Percentiles rank a stretch among this genome's conserved stretches.
These are phyloP conservation scores for Chrysolina haemoptera DNA, from an alignment of 2,888 invertebrate genomes.

Conservation along the genomic window DNA sequence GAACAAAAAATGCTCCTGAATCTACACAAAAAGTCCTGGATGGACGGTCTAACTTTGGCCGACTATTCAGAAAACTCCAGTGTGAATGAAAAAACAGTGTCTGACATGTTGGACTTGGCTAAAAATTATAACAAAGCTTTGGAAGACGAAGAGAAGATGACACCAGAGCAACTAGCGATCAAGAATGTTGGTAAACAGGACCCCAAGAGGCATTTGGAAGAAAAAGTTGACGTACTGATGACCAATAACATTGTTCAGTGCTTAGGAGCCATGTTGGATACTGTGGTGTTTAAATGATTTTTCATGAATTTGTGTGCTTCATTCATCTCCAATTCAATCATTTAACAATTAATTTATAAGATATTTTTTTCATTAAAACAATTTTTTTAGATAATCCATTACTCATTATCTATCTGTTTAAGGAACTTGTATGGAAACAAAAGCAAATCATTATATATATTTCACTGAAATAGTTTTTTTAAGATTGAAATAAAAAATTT, in stretches of 20 bases:
- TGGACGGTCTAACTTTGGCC: conserved; percentile 93
- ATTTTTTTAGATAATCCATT: conserved; percentile 2
- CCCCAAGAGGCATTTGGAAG: conserved; percentile 99
- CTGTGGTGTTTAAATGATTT: conserved; percentile 87
- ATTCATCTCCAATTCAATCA: conserved; percentile 22
- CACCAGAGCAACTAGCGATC: conserved; percentile 98
- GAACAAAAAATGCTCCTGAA: conserved; percentile 99
- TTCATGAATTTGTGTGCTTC: not conserved
- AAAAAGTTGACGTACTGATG: conserved; percentile 97
- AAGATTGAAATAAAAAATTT: not conserved
- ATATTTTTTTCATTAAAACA: conserved; percentile 33
- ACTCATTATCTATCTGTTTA: not conserved
- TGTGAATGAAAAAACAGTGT: conserved; percentile 93
- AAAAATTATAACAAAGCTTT: conserved; percentile 93
- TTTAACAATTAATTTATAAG: conserved; percentile 26
- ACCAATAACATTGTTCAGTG: conserved; percentile 98
- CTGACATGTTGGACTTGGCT: conserved; percentile 96
- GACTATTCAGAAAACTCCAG: conserved; percentile 95
- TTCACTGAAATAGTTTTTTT: not conserved
- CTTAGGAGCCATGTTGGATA: conserved; percentile 96
- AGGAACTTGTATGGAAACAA: conserved; percentile 7
- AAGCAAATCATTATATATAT: not conserved
- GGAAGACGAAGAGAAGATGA: conserved; percentile 99
- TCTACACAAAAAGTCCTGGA: conserved; percentile 99
- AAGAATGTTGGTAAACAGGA: conserved; percentile 99